phyloP scores from a whole-genome alignment of 1,140 invertebrate genomes.

The Psilanteris sp. region DNA sequence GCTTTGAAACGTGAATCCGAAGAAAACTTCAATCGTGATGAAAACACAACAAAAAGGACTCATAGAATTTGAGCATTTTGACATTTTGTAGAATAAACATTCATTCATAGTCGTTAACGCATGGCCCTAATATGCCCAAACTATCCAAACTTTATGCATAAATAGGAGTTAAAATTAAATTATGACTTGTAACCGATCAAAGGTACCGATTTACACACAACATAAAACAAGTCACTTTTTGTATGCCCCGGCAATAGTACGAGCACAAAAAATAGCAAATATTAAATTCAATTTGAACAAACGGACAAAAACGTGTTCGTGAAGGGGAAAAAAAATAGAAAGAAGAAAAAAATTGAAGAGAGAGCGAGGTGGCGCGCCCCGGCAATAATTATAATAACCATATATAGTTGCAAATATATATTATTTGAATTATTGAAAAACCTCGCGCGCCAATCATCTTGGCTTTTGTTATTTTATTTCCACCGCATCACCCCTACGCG shows the following conservation, averaged over 20 bases:
- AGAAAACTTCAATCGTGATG: conserved; percentile 47
- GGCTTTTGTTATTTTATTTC: too few species aligned
- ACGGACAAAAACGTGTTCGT: too few species aligned
- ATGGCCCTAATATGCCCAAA: conserved; percentile 17
- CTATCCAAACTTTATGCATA: conserved; percentile 34
- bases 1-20: conserved; percentile 23
- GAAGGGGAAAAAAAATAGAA: not conserved
- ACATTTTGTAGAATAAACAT: conserved; percentile 44
- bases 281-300: too few species aligned
- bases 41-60: conserved; percentile 28
- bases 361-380: too few species aligned
- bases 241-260: too few species aligned
- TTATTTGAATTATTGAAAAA: too few species aligned
- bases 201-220: conserved; percentile 6
- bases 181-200: conserved; percentile 26
- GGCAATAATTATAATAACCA: too few species aligned
- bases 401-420: too few species aligned
- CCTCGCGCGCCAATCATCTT: too few species aligned
- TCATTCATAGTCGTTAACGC: conserved; percentile 1
- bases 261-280: too few species aligned
- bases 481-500: conserved; percentile 47
- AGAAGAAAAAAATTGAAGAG: not conserved
- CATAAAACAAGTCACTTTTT: too few species aligned
- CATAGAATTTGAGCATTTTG: conserved; percentile 38
- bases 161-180: conserved; percentile 27